Evolutionary conservation across 2,113 vertebrate species (phyloP).

Genomic region (Poeciliopsis retropinna): DNA sequence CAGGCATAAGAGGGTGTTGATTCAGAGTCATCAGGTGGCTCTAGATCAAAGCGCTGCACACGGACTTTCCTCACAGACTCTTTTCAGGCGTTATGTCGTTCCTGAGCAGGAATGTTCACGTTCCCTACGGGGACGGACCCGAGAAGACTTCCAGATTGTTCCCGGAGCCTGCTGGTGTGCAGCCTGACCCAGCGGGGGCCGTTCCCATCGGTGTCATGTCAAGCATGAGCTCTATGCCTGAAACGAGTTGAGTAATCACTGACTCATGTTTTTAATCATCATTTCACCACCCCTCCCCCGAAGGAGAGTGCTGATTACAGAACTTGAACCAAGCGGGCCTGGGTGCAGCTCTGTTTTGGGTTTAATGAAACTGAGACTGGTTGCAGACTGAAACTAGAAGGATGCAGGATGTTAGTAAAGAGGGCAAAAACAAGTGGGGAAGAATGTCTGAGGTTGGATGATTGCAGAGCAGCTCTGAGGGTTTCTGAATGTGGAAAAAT

Average conservation of each 20-base stretch:
- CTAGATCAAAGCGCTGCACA: neutral
- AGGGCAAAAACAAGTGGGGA: neutral
- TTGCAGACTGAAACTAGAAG: conserved; percentile 3
- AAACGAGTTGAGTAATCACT: conserved; percentile 7
- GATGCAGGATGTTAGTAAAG: neutral
- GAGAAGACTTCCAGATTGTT: conserved; percentile 71
- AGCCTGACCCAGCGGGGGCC: neutral
- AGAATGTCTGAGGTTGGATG: conserved; percentile 16
- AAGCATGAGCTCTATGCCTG: neutral
- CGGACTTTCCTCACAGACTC: neutral
- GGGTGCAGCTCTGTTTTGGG: conserved; percentile 19
- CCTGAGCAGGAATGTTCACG: conserved; percentile 31
- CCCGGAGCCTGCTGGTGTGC: conserved; percentile 12
- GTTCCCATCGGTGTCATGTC: neutral
- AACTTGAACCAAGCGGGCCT: conserved; percentile 4
- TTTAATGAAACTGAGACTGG: conserved; percentile 5
- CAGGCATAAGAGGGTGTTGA: conserved; percentile 13
- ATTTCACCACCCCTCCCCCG: conserved; percentile 39
- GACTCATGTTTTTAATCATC: conserved; percentile 53
- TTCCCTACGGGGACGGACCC: conserved; percentile 30
- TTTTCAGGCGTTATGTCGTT: neutral
- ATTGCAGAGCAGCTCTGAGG: conserved; percentile 16
- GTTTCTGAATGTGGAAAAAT: conserved; percentile 41
- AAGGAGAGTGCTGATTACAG: conserved; percentile 49
- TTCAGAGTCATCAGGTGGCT: conserved; percentile 35